Base-by-base conservation (phyloP, 2,888 invertebrate species). In the Bibio marci region DNA sequence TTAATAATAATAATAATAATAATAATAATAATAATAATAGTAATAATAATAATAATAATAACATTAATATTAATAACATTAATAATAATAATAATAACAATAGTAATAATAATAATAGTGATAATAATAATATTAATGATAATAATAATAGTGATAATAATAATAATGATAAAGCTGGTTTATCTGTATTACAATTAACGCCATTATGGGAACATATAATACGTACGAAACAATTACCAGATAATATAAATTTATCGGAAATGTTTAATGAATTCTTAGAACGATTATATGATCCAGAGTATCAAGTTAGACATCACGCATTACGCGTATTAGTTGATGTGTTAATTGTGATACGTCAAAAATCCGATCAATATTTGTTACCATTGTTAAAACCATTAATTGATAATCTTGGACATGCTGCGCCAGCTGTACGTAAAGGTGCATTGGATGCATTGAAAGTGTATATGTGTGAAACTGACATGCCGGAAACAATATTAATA, bases 241-340 rank as follows among this genome's bases (percentile, higher is more conserved):
- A 71, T 17, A 71, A 73, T 45, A 65, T 76, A 37, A 73, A 78
- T 52, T 70, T 73, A 2, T 63, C 65, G 42, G 66, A 70, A 40
- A 72, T 81, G 50, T 81, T 80, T 55, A 61, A 69, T 39, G 80
- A 80, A 49, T 73, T 83, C 51, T 66, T 74, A 33, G 76, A 79
- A 47, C 70, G 83, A 37, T 65, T 85, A 34, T 68, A 72, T 30
- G 80, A 81, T 55, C 80, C 82, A 2, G 85, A 86, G 57, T 80
- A 81, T 75, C 82, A 83, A 59, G 83, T 86, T 27, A 71, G 85
- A 10, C 77, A 83, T 46, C 82, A 86, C 57, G 83, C 85, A 19
- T 63, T 86, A 6, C 63, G 83, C 38, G 82, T 87, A 8, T 68
- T 86, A 28, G 74, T 76, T 22, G 85, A 86, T 58, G 71, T 86